Evolutionary conservation across 1,140 invertebrate species (phyloP).

Genomic region (Drosophila carrolli): DNA sequence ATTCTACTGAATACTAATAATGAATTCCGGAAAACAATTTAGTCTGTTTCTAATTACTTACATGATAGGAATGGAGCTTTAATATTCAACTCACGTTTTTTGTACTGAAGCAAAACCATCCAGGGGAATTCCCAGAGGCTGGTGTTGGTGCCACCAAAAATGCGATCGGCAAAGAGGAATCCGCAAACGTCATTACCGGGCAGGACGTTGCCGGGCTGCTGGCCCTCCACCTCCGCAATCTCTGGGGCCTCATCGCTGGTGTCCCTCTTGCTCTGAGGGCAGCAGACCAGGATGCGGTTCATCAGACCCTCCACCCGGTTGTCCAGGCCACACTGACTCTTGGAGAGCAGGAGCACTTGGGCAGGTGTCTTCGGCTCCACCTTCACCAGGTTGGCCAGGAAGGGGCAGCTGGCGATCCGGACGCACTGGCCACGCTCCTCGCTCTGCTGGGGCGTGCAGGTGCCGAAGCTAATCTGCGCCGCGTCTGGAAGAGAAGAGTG

Average conservation of each 20-base stretch:
- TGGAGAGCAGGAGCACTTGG: constrained; percentile 37
- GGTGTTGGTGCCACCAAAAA: constrained; percentile 87
- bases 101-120: constrained; percentile 87
- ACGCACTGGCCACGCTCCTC: constrained; percentile 82
- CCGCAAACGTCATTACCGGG: constrained; percentile 83
- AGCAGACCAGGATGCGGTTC: constrained; percentile 66
- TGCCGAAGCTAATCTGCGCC: constrained; percentile 61
- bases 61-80: no score
- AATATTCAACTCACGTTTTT: constrained; percentile 50
- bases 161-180: constrained; percentile 84
- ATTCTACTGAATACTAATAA: no score
- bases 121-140: constrained; percentile 89
- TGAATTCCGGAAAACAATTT: no score
- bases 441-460: constrained; percentile 79
- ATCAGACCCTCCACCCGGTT: constrained; percentile 46
- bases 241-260: not conserved
- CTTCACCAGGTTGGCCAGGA: constrained; percentile 71
- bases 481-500: constrained; percentile 22
- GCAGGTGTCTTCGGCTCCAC: constrained; percentile 10
- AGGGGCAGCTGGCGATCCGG: constrained; percentile 76
- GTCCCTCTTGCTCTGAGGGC: constrained; percentile 37
- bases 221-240: not conserved
- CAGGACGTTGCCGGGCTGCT: constrained; percentile 54
- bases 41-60: no score
- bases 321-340: constrained; percentile 72